Percentiles rank a stretch among this genome's conserved stretches.
phyloP scores from a whole-genome alignment of 2,797 vertebrate genomes.

The Arrhamphus sclerolepis region DNA sequence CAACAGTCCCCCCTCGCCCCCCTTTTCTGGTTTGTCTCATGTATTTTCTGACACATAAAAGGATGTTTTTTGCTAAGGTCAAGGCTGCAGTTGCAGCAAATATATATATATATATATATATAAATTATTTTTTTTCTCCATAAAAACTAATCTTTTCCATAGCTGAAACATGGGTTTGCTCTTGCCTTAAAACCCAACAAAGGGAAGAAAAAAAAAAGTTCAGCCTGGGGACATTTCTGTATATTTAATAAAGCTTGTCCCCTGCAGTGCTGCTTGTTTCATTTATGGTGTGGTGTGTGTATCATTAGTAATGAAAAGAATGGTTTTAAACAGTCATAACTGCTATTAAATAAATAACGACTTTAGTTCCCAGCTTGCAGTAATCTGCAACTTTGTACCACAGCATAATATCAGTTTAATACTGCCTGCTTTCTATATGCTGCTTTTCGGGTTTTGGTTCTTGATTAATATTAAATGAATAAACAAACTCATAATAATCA shows the following conservation, averaged over 20 bases:
- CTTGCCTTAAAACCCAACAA: constrained; percentile 33
- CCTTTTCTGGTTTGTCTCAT: neutral
- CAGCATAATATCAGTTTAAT: neutral
- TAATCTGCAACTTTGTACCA: constrained; percentile 25
- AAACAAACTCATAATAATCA: constrained; percentile 11
- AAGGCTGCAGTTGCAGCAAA: constrained; percentile 5
- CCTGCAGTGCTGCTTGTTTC: constrained; percentile 48
- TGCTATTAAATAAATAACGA: constrained; percentile 49
- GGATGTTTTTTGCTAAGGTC: neutral
- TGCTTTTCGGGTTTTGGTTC: constrained; percentile 6
- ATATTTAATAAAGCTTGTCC: constrained; percentile 54
- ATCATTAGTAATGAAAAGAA: constrained; percentile 48
- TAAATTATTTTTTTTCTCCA: constrained; percentile 15
- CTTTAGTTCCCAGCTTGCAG: constrained; percentile 14
- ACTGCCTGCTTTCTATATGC: constrained; percentile 12
- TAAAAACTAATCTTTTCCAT: neutral
- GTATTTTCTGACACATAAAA: neutral
- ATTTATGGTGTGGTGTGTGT: constrained; percentile 35
- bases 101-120: constrained; percentile 2
- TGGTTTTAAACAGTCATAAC: constrained; percentile 34
- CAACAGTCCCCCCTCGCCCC: too few species aligned
- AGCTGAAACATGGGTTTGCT: constrained; percentile 24
- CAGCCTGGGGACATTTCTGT: constrained; percentile 48
- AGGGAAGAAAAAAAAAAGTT: constrained; percentile 23
- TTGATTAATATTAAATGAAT: constrained; percentile 13